Base-by-base conservation (phyloP, 2,797 vertebrate species). In the Micromesistius poutassou region DNA sequence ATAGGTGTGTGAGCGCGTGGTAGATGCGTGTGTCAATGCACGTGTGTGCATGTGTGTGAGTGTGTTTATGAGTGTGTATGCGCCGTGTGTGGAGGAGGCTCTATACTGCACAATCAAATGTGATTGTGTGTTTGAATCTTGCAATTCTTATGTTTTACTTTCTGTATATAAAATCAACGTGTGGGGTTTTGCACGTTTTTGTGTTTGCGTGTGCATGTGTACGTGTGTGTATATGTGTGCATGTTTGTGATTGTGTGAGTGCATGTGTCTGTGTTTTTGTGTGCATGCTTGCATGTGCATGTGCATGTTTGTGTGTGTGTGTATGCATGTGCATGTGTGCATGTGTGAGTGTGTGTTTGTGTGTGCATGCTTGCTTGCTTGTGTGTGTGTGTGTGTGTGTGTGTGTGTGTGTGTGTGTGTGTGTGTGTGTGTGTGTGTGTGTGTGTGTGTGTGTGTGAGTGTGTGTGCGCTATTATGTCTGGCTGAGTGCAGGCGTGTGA, bases 401-500 rank as follows among this genome's bases (percentile, higher is more conserved):
- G 35, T 36, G 35, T 36, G 35, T 40, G 35, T 73, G 36, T 22
- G 8, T 73, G 72, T 73, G 31, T 72, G 31, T 31, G 71, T 35
- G 14, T 50, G 46, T 76, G 75, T 33, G 19, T 36, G 46, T 73
- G 72, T 73, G 22, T 22, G 72, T 73, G 31, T 72, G 31, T 16
- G 71, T 22, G 22, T 10, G n/a, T 73, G 78, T 73, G 78, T 62
- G 55, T 80, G 84, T 16, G 14, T 46, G 40, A 14, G 40, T 14
- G 40, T 46, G 40, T 13, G 40, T 16, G 40, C 4, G 46, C 46
- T 50, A 68, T 68, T 30, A 68, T 30, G 66, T 25, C 66, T 68
- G 66, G 66, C 66, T 68, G 66, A 30, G n/a, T 46, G 42, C 46
- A 50, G 46, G 16, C 78, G 77, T 84, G 83, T 87, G 83, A 88